These are phyloP conservation scores for Phrynocephalus versicolor DNA, from an alignment of 2,113 vertebrate genomes.

Conservation along the genomic window DNA sequence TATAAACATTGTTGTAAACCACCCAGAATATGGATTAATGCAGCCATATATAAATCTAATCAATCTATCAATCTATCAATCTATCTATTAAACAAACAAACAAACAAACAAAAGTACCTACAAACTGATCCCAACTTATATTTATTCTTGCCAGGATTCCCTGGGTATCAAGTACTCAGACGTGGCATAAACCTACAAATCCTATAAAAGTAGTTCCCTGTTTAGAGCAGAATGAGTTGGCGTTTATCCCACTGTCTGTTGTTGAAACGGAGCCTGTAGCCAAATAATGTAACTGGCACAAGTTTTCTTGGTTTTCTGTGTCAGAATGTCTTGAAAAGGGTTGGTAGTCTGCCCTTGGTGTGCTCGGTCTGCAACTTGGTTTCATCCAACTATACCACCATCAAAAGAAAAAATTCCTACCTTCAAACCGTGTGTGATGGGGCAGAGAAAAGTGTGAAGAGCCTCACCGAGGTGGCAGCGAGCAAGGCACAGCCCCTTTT, in stretches of 20 bases:
- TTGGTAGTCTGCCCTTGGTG: slow-evolving; percentile 81
- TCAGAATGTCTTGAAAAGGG: slow-evolving; percentile 77
- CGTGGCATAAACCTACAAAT: neutral
- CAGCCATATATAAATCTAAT: no score
- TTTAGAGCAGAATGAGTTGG: no score
- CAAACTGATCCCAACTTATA: no score
- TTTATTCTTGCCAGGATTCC: no score
- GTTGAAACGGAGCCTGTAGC: neutral
- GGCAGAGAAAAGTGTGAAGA: slow-evolving; percentile 72
- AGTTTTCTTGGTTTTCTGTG: neutral
- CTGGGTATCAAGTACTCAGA: no score
- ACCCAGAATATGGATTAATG: no score
- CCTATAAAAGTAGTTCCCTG: neutral
- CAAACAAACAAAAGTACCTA: no score
- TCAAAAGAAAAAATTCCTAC: slow-evolving; percentile 83
- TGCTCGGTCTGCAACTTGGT: slow-evolving; percentile 81
- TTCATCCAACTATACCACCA: slow-evolving; percentile 78
- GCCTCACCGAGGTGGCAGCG: slow-evolving; percentile 59
- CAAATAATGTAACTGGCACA: neutral
- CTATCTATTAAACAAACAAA: no score
- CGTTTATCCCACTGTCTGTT: neutral
- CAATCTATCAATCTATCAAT: no score
- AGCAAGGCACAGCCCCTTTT: slow-evolving; percentile 84
- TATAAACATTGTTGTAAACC: no score
- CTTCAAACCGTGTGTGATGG: slow-evolving; percentile 82